Percentiles rank a stretch among this genome's conserved stretches.
phyloP scores from a whole-genome alignment of 2,888 invertebrate species.

The Thysanoteuthis rhombus region DNA sequence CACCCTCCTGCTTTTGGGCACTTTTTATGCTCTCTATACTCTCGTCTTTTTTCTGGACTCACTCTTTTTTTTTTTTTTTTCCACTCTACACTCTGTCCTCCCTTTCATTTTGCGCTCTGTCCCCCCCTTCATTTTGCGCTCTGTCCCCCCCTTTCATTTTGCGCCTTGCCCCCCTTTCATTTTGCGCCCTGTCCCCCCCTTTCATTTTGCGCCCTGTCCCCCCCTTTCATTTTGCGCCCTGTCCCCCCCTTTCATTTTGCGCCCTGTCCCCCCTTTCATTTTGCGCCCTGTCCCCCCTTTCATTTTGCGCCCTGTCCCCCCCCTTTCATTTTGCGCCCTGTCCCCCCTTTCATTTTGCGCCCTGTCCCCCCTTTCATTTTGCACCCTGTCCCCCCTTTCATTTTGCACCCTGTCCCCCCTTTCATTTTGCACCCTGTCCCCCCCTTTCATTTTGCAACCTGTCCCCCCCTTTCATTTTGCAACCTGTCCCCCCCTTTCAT shows the following conservation, averaged over 20 bases:
- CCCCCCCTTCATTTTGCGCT: neutral
- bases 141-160: neutral
- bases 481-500: no score
- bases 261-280: neutral
- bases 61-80: neutral
- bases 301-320: neutral
- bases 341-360: neutral
- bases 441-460: no score
- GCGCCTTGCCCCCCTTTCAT: neutral
- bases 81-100: fast-evolving
- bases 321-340: neutral
- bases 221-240: neutral
- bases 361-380: neutral
- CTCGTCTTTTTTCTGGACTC: neutral
- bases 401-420: neutral
- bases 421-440: neutral
- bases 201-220: neutral
- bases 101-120: neutral
- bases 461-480: no score
- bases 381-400: neutral
- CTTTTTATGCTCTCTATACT: neutral
- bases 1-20: no score
- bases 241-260: neutral
- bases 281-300: neutral
- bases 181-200: neutral